A percentile compares a stretch with the other conserved stretches of the same genome.
Conservation (phyloP, 2,888 invertebrate species). For the Theretra japonica region DNA sequence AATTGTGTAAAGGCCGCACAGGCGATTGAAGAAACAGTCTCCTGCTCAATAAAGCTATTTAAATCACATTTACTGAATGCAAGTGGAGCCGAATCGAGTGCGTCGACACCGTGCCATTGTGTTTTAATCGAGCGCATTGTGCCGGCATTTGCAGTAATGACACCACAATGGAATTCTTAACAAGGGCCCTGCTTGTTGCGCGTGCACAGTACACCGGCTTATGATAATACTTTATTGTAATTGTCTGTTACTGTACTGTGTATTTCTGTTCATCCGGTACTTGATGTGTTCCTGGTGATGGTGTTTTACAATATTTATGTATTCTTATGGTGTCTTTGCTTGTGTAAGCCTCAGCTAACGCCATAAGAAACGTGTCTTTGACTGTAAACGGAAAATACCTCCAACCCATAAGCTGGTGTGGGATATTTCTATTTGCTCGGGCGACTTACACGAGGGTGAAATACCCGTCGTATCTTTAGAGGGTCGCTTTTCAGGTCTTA, state of each 20-base stretch:
- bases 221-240: conserved; percentile 18
- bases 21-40: conserved; percentile 6
- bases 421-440: too few species aligned
- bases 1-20: not conserved
- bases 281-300: not conserved
- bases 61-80: conserved; percentile 23
- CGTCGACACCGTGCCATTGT: conserved; percentile 31
- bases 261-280: not conserved
- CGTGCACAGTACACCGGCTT: conserved; percentile 6
- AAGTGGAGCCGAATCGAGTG: conserved; percentile 22
- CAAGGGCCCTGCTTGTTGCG: conserved; percentile 24
- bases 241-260: not conserved
- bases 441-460: too few species aligned
- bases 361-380: too few species aligned
- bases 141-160: conserved; percentile 43
- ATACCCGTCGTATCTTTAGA: too few species aligned
- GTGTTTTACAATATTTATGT: too few species aligned
- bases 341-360: too few species aligned
- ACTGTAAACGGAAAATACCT: too few species aligned
- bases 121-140: conserved; percentile 51
- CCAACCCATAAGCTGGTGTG: too few species aligned
- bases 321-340: too few species aligned
- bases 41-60: conserved; percentile 22
- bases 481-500: too few species aligned
- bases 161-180: conserved; percentile 37